Conservation (phyloP, 2,888 invertebrate genomes). For the Mermis nigrescens region DNA sequence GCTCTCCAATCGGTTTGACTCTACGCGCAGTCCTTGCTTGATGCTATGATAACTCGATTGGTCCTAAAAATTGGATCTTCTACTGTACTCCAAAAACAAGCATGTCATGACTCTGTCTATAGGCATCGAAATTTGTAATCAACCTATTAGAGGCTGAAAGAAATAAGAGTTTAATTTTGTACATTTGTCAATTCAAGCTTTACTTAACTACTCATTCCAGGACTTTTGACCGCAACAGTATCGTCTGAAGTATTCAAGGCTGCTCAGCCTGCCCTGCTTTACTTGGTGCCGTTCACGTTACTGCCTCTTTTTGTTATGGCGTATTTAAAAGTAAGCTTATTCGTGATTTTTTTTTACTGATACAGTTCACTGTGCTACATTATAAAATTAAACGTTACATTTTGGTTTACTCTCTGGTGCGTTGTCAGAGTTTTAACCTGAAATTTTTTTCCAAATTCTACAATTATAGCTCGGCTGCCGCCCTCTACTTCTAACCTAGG, state of each 20-base stretch:
- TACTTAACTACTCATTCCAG: constrained; percentile 21
- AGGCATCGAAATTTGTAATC: too few species aligned
- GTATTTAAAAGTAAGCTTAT: constrained; percentile 60
- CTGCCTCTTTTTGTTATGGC: constrained; percentile 91
- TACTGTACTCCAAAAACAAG: too few species aligned
- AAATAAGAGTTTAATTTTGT: too few species aligned
- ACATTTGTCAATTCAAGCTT: too few species aligned
- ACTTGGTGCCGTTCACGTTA: constrained; percentile 89
- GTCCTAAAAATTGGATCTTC: too few species aligned
- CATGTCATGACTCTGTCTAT: too few species aligned
- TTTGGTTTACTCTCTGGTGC: not conserved
- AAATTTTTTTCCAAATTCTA: not conserved
- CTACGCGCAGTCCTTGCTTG: too few species aligned
- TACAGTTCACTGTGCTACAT: not conserved
- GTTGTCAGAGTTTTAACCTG: not conserved
- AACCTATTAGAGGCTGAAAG: too few species aligned
- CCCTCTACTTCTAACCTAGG: too few species aligned
- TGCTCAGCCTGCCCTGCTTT: constrained; percentile 85
- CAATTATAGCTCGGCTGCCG: constrained; percentile 8
- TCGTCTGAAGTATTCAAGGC: constrained; percentile 95
- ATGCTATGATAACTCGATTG: too few species aligned
- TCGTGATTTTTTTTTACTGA: not conserved
- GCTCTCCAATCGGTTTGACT: too few species aligned
- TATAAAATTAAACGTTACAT: not conserved
- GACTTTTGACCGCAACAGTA: constrained; percentile 77